Base-by-base conservation (phyloP, 2,888 invertebrate species). In the Trichopoda pennipes region DNA sequence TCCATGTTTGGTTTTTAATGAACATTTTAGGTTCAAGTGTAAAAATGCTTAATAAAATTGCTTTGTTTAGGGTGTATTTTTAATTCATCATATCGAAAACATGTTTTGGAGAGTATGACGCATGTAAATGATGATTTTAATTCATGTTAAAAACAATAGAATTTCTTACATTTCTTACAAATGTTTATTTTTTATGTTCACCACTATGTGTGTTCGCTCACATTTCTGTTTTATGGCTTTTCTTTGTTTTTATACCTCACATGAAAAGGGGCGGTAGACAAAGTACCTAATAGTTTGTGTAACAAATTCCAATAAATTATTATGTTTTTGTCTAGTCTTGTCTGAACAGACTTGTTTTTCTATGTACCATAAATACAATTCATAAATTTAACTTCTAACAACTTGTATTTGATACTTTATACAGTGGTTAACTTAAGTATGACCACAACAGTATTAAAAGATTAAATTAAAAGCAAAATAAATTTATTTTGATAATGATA, bases 61-160 rank as follows among this genome's bases (percentile, higher is more conserved):
- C 17, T 49, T 76, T 76, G 44, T 53, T 68, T 68, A 44, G 58
- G 60, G 4, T 49, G 14, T 28, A 23, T 21, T 32, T 55, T 56
- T 49, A 14, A 12, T 63, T 35, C 14, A 23, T 74, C 28, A 17
- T 58, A 14, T n/a, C 32, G 19, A 2, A 47, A 47, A 69, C 49
- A 32, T 69, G 61, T 69, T 77, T 69, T 47, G 61, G 17, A n/a
- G 58, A 1, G 53, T 69, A 69, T 63, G 47, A 77, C 63, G 44
- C 63, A 23, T 17, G 32, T 53, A 60, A 68, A 69, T 60, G 3
- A 60, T 47, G 9, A 28, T 49, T 32, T 0, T 55, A 23, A 47
- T 53, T 28, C 21, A 55, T 38, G 44, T 53, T 44, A 32, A 42
- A 32, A 73, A 28, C 0, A 28, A 28, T 1, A 28, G 28, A 28